Percentiles rank a stretch among this genome's conserved stretches.
These are phyloP conservation scores for Leucopternis melanops DNA, from an alignment of 2,113 vertebrate genomes.

Conservation along the genomic window DNA sequence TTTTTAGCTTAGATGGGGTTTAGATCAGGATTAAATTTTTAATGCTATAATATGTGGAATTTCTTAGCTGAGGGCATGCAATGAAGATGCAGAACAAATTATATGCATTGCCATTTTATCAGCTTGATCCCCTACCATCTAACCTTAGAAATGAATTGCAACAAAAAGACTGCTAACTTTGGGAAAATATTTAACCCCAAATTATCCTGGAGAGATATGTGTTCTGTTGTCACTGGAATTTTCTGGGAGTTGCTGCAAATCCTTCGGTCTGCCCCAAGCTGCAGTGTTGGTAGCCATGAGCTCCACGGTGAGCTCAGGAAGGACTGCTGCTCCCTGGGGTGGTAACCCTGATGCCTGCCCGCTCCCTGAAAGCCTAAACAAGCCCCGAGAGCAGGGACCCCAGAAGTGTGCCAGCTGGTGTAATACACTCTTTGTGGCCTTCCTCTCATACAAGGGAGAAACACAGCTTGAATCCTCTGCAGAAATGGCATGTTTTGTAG, in stretches of 20 bases:
- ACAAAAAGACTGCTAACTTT: not conserved
- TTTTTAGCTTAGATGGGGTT: not conserved
- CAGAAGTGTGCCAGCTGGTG: not conserved
- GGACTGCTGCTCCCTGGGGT: accelerated
- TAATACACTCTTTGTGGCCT: not conserved
- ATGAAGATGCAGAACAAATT: not conserved
- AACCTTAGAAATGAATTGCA: not conserved
- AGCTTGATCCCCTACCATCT: not conserved
- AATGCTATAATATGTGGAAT: not conserved
- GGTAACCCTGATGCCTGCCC: not conserved
- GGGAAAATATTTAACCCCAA: not conserved
- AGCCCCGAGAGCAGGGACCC: not conserved
- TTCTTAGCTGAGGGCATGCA: not conserved
- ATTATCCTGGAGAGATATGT: not conserved
- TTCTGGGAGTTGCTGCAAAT: not conserved
- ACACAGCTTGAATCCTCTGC: not conserved
- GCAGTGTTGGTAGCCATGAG: accelerated
- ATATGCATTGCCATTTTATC: not conserved
- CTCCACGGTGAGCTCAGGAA: accelerated
- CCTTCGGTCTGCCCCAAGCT: not conserved
- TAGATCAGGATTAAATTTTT: not conserved
- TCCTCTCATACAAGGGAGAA: not conserved
- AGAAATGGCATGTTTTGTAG: not conserved
- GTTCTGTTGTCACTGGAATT: not conserved
- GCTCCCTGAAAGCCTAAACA: not conserved